Evolutionary conservation across 2,888 invertebrate species (phyloP).

Genomic region (Cephus spinipes): DNA sequence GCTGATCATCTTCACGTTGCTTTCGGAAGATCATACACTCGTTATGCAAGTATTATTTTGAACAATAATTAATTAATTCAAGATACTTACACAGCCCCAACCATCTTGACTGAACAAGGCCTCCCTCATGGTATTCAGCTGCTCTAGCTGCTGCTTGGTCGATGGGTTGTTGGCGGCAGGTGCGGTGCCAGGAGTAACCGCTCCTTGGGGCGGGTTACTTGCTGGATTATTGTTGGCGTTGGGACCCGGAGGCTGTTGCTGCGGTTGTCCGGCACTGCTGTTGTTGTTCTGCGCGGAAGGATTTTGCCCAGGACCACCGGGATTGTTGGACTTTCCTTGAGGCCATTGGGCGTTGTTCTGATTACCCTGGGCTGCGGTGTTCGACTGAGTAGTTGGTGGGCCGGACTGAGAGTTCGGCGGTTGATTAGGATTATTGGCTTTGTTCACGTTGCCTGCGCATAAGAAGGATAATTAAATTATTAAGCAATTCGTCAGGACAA

Average conservation of each 20-base stretch:
- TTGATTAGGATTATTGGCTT: constrained; percentile 67
- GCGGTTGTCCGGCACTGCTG: constrained; percentile 45
- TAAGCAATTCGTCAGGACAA: not conserved
- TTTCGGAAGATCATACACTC: not conserved
- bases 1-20: not conserved
- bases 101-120: constrained; percentile 92
- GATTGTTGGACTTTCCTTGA: constrained; percentile 59
- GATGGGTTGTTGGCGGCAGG: constrained; percentile 71
- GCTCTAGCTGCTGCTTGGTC: constrained; percentile 87
- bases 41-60: constrained; percentile 20
- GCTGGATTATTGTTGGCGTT: constrained; percentile 56
- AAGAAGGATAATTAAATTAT: not conserved
- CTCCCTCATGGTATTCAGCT: constrained; percentile 91
- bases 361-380: constrained; percentile 59
- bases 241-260: constrained; percentile 52
- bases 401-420: constrained; percentile 67
- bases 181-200: constrained; percentile 50
- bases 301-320: constrained; percentile 54
- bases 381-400: constrained; percentile 67
- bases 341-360: constrained; percentile 60
- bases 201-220: constrained; percentile 45
- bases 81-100: constrained; percentile 87
- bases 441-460: constrained; percentile 57
- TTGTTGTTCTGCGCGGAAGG: constrained; percentile 59
- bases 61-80: not conserved